These are phyloP conservation scores for Halisarca cf. caerulea DNA, from an alignment of 37 sponge, comb jelly and placozoan species.

Conservation along the genomic window DNA sequence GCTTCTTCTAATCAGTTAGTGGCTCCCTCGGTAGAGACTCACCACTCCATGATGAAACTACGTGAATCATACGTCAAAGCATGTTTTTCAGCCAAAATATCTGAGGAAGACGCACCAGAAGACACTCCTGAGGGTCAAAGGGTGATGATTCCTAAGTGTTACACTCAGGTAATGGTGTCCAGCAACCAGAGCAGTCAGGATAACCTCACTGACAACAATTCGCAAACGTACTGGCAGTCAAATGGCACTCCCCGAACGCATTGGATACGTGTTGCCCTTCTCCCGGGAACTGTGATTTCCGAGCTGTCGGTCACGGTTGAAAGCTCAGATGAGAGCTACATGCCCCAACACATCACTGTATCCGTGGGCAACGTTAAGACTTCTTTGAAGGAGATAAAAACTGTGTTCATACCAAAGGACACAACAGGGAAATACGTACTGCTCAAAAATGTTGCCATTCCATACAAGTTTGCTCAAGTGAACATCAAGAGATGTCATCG, in stretches of 20 bases:
- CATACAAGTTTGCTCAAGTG: conserved; percentile 65
- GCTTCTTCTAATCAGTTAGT: neutral
- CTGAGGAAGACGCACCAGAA: neutral
- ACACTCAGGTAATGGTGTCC: conserved; percentile 55
- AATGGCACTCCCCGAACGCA: conserved; percentile 76
- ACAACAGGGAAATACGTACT: conserved; percentile 42
- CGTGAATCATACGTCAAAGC: neutral
- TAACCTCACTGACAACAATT: conserved; percentile 43
- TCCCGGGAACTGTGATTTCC: conserved; percentile 53
- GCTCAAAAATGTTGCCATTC: conserved; percentile 23
- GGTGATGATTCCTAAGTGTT: conserved; percentile 52
- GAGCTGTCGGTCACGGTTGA: conserved; percentile 60
- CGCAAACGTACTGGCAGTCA: conserved; percentile 82
- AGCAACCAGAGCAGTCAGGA: conserved; percentile 4
- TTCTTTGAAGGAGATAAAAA: conserved; percentile 56
- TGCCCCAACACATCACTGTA: conserved; percentile 63
- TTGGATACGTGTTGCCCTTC: conserved; percentile 69
- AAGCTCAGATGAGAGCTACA: conserved; percentile 78
- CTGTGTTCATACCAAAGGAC: conserved; percentile 53
- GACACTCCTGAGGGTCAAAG: conserved; percentile 16
- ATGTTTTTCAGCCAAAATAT: neutral
- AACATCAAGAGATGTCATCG: conserved; percentile 78
- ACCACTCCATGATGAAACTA: neutral
- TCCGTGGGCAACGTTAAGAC: conserved; percentile 55
- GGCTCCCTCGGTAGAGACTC: neutral